Conservation (phyloP, 2,113 vertebrate species). For the Alligator mississippiensis region DNA sequence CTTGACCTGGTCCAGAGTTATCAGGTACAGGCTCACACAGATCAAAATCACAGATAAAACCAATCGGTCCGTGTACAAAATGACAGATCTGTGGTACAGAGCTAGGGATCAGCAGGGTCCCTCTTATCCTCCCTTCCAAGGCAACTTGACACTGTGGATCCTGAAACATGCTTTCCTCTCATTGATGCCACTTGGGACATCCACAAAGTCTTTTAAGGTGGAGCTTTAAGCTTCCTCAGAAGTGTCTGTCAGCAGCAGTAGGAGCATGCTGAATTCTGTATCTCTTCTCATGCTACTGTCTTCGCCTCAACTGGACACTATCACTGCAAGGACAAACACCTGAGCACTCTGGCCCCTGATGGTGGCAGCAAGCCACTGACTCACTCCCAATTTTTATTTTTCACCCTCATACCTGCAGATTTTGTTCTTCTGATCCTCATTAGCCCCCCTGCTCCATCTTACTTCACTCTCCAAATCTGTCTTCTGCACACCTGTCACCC, state of each 20-base stretch:
- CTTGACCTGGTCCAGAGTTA: not conserved
- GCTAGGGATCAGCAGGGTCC: not conserved
- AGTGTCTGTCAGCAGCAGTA: not conserved
- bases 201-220: not conserved
- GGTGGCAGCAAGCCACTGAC: fast-evolving
- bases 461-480: too few species aligned
- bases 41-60: not conserved
- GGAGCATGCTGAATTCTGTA: not conserved
- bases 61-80: not conserved
- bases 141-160: fast-evolving
- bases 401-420: not conserved
- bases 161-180: not conserved
- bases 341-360: not conserved
- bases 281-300: not conserved
- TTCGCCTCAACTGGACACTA: not conserved
- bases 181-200: not conserved
- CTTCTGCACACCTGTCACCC: not conserved
- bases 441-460: too few species aligned
- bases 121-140: not conserved
- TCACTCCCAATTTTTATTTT: fast-evolving
- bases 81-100: not conserved
- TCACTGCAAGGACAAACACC: not conserved
- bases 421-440: not conserved
- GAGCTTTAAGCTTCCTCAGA: not conserved
- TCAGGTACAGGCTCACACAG: not conserved